Percentiles rank a stretch among this genome's conserved stretches.
Evolutionary conservation across 2,888 invertebrate species (phyloP).

Genomic region (Synanthedon myopaeformis): DNA sequence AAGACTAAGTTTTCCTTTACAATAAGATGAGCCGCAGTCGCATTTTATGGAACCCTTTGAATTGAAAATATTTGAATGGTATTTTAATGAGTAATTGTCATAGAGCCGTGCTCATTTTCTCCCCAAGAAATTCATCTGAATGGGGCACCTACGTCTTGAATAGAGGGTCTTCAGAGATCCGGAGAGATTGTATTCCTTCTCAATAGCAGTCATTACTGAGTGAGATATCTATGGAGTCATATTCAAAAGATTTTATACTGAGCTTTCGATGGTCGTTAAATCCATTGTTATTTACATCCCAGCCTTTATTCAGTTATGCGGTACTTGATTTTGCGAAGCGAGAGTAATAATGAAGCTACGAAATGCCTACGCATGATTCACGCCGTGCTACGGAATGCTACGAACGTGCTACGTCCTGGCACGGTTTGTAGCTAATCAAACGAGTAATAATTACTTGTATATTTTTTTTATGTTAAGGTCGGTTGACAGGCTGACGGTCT

Average conservation of each 20-base stretch:
- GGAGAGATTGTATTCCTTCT: slow-evolving; percentile 46
- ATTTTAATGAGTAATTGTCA: slow-evolving; percentile 56
- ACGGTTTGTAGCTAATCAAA: too few relatives aligned
- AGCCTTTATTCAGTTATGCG: background rate
- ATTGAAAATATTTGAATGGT: slow-evolving; percentile 46
- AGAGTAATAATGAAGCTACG: background rate
- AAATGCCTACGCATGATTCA: background rate
- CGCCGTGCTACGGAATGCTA: too few relatives aligned
- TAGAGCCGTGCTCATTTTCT: slow-evolving; percentile 31
- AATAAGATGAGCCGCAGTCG: too few relatives aligned
- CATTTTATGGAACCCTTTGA: slow-evolving; percentile 14
- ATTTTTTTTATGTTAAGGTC: too few relatives aligned
- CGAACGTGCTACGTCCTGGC: too few relatives aligned
- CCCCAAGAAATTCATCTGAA: slow-evolving; percentile 39
- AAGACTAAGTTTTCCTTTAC: too few relatives aligned
- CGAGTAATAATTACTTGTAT: too few relatives aligned
- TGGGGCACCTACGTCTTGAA: slow-evolving; percentile 46
- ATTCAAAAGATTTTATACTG: slow-evolving; percentile 8
- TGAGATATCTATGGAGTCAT: slow-evolving; percentile 23
- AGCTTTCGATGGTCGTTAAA: background rate
- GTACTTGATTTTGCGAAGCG: background rate
- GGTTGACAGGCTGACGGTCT: too few relatives aligned
- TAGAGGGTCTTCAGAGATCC: slow-evolving; percentile 45
- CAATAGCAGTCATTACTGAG: slow-evolving; percentile 49
- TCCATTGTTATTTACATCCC: background rate